Conservation (phyloP, 2,113 vertebrate species). For the Cnemophilus loriae region DNA sequence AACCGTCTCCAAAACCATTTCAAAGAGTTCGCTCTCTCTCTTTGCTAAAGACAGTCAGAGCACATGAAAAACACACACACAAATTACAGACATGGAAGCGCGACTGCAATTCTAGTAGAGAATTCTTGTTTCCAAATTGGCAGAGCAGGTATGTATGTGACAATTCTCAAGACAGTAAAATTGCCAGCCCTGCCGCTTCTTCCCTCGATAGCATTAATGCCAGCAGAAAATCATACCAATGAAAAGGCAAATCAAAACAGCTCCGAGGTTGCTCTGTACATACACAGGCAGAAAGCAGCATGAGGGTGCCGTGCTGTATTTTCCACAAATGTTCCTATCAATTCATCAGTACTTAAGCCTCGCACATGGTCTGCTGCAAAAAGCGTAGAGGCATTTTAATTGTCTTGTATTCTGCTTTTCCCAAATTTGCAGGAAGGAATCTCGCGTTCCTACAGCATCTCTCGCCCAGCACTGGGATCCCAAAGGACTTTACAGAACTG, state of each 20-base stretch:
- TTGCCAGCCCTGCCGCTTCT: not conserved
- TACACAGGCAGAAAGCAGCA: not conserved
- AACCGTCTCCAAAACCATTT: conserved; percentile 15
- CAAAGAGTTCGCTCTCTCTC: not conserved
- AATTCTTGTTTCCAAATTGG: not conserved
- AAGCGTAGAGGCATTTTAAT: not conserved
- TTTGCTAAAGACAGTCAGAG: not conserved
- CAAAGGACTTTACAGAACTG: not conserved
- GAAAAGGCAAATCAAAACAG: conserved; percentile 30
- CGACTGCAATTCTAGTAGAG: not conserved
- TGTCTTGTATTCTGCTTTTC: not conserved
- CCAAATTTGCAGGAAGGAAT: not conserved
- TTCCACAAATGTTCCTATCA: not conserved
- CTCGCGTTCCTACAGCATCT: not conserved
- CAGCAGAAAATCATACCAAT: not conserved
- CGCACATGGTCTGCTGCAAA: not conserved
- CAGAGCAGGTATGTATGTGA: not conserved
- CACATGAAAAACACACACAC: not conserved
- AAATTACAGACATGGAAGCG: not conserved
- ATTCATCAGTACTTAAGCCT: not conserved
- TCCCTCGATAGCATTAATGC: not conserved
- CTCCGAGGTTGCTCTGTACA: not conserved
- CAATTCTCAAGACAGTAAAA: not conserved
- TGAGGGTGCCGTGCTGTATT: not conserved
- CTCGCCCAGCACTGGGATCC: not conserved